A percentile compares a stretch with the other conserved stretches of the same genome.
phyloP scores from a whole-genome alignment of 1,140 invertebrate species.

The Magallana angulata region DNA sequence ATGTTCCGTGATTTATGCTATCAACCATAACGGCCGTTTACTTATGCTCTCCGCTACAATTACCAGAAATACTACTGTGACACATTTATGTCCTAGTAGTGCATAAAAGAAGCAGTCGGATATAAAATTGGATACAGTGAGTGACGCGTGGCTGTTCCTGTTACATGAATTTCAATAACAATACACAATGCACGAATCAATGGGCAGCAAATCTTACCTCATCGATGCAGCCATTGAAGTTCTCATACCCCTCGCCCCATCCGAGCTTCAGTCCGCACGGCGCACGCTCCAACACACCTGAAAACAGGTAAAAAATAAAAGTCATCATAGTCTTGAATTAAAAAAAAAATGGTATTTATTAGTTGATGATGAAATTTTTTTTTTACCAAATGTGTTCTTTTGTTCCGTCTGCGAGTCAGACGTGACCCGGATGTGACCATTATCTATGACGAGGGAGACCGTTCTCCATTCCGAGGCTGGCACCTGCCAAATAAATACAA shows the following conservation, averaged over 20 bases:
- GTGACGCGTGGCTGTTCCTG: background rate
- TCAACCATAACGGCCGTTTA: too few relatives aligned
- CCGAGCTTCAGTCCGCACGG: conserved; percentile 55
- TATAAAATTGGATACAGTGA: too few relatives aligned
- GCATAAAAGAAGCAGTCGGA: too few relatives aligned
- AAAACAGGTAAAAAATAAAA: background rate
- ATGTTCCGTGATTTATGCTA: too few relatives aligned
- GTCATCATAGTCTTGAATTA: background rate
- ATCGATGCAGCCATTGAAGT: conserved; percentile 55
- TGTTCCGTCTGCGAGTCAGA: conserved; percentile 6
- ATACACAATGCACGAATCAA: background rate
- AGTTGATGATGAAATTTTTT: background rate
- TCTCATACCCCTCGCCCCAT: conserved; percentile 50
- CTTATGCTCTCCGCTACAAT: too few relatives aligned
- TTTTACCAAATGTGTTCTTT: background rate
- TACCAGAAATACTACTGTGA: too few relatives aligned
- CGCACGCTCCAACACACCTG: conserved; percentile 48
- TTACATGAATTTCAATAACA: background rate
- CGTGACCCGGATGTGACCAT: background rate
- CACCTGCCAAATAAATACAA: background rate
- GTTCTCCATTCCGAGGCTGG: conserved; percentile 25
- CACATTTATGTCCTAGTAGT: too few relatives aligned
- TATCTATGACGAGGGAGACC: conserved; percentile 15
- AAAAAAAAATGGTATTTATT: background rate
- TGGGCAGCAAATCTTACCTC: conserved; percentile 37